Base-by-base conservation (phyloP, 2,113 vertebrate species). In the Toxotes jaculatrix region DNA sequence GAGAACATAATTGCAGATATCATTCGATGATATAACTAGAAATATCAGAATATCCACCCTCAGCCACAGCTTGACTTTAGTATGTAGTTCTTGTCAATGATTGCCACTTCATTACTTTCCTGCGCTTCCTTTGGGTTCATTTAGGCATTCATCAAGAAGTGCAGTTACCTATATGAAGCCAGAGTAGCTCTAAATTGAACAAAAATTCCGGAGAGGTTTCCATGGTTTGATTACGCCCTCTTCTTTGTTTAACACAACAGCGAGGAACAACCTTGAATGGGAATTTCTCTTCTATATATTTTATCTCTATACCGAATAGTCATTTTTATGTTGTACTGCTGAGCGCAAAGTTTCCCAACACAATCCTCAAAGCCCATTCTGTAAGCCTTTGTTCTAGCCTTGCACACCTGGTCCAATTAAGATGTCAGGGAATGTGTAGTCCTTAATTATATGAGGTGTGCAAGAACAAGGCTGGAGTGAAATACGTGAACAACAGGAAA, bases 381-480 rank as follows among this genome's bases (percentile, higher is more conserved):
- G 3, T 13, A 65, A 62, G 67, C 67, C 72, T 84, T 80, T 77
- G 57, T 79, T 84, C 67, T 38, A 65, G 57, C 27, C 21, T 40
- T 65, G 68, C 55, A 73, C 45, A 84, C 73, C 55, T 81, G 75
- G 34, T 75, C 31, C 57, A 77, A 75, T 67, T 80, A 77, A 84
- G 36, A 21, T 51, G 77, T 85, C 62, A 56, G 59, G 7, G 27
- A 87, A 72, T 74, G 73, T 69, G 31, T 8, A 45, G 21, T 1
- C 34, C 43, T 65, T 84, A 77, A 88, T 86, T 86, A 68, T 53
- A 62, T n/a, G 32, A 77, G 34, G 40, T 74, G 23, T 69, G 53
- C 55, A 59, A 78, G 17, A 70, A 53, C 63, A 79, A 69, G 38
- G 38, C 49, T 69, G 55, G 32, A 51, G 36, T 40, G 43, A 71